A percentile compares a stretch with the other conserved stretches of the same genome.
These are phyloP conservation scores for Drosophila nr. medialis DNA, from an alignment of 2,888 invertebrate species.

Conservation along the genomic window DNA sequence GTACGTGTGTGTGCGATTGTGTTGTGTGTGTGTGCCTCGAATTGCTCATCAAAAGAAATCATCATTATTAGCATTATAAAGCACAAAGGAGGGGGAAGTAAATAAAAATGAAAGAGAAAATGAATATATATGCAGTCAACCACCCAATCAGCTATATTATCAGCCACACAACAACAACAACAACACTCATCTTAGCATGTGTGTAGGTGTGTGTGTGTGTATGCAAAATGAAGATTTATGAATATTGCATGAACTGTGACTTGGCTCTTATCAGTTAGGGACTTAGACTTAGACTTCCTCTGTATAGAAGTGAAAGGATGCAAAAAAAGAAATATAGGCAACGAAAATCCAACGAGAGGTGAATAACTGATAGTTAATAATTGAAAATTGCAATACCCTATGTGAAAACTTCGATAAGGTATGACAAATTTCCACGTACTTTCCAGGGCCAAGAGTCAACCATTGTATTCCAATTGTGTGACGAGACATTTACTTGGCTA, in stretches of 20 bases:
- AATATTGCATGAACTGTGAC: no score
- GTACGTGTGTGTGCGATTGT: no score
- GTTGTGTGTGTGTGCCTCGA: slow-evolving; percentile 27
- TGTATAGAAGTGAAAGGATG: neutral
- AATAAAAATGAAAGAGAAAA: slow-evolving; percentile 39
- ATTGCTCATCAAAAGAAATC: slow-evolving; percentile 73
- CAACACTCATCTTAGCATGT: slow-evolving; percentile 18
- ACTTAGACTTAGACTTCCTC: no score
- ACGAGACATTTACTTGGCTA: slow-evolving; percentile 10
- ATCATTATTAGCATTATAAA: slow-evolving; percentile 39
- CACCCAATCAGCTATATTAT: slow-evolving; percentile 57
- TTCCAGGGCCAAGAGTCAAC: neutral
- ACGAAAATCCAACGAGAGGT: neutral
- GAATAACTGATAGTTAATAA: neutral
- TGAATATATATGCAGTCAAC: slow-evolving; percentile 51
- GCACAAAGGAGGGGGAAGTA: neutral
- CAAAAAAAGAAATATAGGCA: neutral
- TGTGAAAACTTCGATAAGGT: neutral
- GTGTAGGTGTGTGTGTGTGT: no score
- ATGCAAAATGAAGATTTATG: no score
- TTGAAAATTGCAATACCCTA: neutral
- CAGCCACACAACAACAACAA: slow-evolving; percentile 31
- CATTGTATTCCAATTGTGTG: slow-evolving; percentile 12
- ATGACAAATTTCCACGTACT: neutral
- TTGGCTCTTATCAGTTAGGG: no score